Base-by-base conservation (phyloP, 2,113 vertebrate species). In the Callipepla californica region DNA sequence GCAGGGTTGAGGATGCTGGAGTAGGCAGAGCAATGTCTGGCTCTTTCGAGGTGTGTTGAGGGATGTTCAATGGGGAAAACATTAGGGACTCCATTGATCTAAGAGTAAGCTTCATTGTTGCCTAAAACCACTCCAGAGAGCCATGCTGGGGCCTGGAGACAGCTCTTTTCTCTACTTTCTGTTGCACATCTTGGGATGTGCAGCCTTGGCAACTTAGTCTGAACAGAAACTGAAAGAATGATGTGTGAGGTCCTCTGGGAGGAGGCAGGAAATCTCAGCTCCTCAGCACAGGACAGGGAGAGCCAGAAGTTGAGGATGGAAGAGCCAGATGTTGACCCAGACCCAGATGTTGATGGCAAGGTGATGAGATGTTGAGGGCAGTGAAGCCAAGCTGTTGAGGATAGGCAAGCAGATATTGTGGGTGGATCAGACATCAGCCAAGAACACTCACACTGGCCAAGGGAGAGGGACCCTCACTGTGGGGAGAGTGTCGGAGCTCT, bases 91-190 rank as follows among this genome's bases (percentile, higher is more conserved):
- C 19, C 38, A 1, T 9, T 69, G 38, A 8, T 83, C 59, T 85
- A 81, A 79, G 34, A 53, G 23, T 18, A 28, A 3, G 34, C 16
- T 9, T 53, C 12, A 4, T 77, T 42, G 59, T 85, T 66, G 70
- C 25, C 59, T 80, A 47, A 89, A 63, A 65, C 38, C 17, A 51
- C 30, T 25, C 26, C 30, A 47, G 8, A 18, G 3, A 69, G 48
- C 36, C 3, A 1, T 40, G 6, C 48, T 76, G 48, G 40, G 40
- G 13, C 57, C 89, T 36, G 26, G 23, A 85, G 87, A 14, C 42
- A 66, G 53, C 40, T 85, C 7, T 2, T 22, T 34, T 38, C 73
- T 76, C 78, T 91, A 2, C 51, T 91, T 95, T 80, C 75, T 80
- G n/a, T 90, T 91, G 63, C 59, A 7, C 42, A 85, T 76, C 50